These are phyloP conservation scores for Oedothorax gibbosus DNA, from an alignment of 1,140 invertebrate species.

Conservation along the genomic window DNA sequence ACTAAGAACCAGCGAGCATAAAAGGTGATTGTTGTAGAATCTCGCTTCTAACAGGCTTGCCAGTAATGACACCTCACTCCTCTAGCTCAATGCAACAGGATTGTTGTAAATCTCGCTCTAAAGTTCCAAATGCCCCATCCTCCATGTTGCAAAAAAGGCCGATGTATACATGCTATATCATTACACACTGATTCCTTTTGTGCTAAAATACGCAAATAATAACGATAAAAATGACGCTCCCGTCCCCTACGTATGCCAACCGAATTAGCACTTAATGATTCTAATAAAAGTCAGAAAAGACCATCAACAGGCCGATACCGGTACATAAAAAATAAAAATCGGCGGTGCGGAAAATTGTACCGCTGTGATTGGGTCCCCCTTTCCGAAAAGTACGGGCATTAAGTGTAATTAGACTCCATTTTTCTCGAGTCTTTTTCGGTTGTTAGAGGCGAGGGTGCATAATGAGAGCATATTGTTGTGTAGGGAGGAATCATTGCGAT, in stretches of 20 bases:
- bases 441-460: conserved; percentile 6
- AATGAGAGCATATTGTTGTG: not conserved
- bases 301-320: not conserved
- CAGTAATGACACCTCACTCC: too few species aligned
- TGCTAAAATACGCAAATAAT: not conserved
- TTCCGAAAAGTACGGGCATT: conserved; percentile 15
- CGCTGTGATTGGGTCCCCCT: not conserved
- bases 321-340: conserved; percentile 27
- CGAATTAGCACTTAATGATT: conserved; percentile 27
- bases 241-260: not conserved
- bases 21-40: too few species aligned
- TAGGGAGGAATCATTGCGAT: not conserved
- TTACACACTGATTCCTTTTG: too few species aligned
- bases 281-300: conserved; percentile 15
- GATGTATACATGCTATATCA: too few species aligned
- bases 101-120: too few species aligned
- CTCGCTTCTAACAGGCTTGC: too few species aligned
- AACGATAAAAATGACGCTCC: not conserved
- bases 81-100: too few species aligned
- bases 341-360: conserved; percentile 34
- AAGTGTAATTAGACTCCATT: conserved; percentile 44
- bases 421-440: conserved; percentile 24
- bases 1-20: too few species aligned
- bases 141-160: too few species aligned
- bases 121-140: too few species aligned